A percentile compares a stretch with the other conserved stretches of the same genome.
Evolutionary conservation across 1,140 invertebrate species (phyloP).

Genomic region (Neoseiulus cucumeris): DNA sequence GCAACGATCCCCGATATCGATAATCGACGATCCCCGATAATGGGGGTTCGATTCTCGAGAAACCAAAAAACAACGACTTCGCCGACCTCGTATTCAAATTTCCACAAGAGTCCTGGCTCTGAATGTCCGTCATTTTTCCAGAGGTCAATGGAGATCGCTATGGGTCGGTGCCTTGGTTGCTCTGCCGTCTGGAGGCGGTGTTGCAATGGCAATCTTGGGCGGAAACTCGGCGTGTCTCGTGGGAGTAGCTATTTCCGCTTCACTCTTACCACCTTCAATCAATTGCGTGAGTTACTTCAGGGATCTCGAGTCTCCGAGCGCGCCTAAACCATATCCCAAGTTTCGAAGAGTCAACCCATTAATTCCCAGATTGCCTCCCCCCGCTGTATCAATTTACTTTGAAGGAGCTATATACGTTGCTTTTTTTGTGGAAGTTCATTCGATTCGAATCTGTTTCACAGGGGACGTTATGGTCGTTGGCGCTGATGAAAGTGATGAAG

Average conservation of each 20-base stretch:
- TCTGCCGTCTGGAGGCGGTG: constrained; percentile 49
- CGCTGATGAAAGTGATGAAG: constrained; percentile 28
- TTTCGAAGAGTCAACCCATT: no score
- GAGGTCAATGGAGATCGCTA: constrained; percentile 39
- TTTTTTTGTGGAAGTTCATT: no score
- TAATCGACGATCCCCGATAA: no score
- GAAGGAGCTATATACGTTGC: no score
- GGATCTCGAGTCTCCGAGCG: no score
- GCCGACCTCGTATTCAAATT: background rate
- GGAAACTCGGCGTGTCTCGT: constrained; percentile 63
- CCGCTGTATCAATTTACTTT: no score
- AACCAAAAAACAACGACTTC: background rate
- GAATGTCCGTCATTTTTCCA: constrained; percentile 22
- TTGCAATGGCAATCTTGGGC: constrained; percentile 61
- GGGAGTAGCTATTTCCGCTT: constrained; percentile 70
- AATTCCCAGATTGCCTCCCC: no score
- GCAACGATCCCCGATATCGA: no score
- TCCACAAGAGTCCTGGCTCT: background rate
- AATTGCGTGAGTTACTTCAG: constrained; percentile 48
- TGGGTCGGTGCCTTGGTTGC: constrained; percentile 46
- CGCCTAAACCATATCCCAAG: no score
- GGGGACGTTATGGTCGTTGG: constrained; percentile 53
- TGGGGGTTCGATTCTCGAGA: background rate
- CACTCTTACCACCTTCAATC: constrained; percentile 60
- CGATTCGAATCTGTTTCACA: constrained; percentile 24